phyloP scores from a whole-genome alignment of 92 coral and sea anemone genomes.

The Parazoanthus darwini region DNA sequence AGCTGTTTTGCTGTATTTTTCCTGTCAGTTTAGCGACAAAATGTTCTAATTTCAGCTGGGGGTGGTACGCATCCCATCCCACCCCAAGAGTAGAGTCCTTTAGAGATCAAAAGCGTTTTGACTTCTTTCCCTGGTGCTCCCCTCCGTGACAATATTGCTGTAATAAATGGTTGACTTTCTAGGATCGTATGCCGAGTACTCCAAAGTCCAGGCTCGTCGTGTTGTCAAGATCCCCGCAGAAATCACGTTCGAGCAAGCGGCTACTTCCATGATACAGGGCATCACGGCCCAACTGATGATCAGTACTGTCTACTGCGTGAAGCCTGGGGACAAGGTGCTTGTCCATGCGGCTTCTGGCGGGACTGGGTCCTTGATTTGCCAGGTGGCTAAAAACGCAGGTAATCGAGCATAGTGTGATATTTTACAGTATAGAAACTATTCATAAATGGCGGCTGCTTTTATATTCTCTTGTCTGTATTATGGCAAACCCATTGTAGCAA shows the following conservation, averaged over 20 bases:
- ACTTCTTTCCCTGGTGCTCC: too few species aligned
- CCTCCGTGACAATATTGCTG: too few species aligned
- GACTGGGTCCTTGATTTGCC: slow-evolving; percentile 35
- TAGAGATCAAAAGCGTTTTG: too few species aligned
- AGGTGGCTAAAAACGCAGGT: slow-evolving; percentile 35
- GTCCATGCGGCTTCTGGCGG: slow-evolving; percentile 36
- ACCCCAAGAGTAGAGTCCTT: too few species aligned
- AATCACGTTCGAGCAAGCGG: slow-evolving; percentile 22
- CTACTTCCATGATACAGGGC: slow-evolving; percentile 24
- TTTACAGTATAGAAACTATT: too few species aligned
- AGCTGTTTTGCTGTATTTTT: too few species aligned
- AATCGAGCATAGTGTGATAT: not conserved
- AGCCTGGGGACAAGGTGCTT: slow-evolving; percentile 31
- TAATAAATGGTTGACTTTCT: not conserved
- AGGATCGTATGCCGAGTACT: slow-evolving; percentile 30
- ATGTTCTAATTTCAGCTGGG: too few species aligned
- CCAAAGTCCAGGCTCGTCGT: slow-evolving; percentile 13
- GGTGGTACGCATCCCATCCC: too few species aligned
- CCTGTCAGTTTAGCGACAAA: too few species aligned
- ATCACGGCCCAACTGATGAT: slow-evolving; percentile 20
- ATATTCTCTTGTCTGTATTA: too few species aligned
- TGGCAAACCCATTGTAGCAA: too few species aligned
- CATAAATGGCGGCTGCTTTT: too few species aligned
- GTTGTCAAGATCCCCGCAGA: slow-evolving; percentile 21
- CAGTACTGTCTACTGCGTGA: slow-evolving; percentile 26